Evolutionary conservation across 2,797 vertebrate species (phyloP).

Genomic region (Notoglanidium macrostoma): DNA sequence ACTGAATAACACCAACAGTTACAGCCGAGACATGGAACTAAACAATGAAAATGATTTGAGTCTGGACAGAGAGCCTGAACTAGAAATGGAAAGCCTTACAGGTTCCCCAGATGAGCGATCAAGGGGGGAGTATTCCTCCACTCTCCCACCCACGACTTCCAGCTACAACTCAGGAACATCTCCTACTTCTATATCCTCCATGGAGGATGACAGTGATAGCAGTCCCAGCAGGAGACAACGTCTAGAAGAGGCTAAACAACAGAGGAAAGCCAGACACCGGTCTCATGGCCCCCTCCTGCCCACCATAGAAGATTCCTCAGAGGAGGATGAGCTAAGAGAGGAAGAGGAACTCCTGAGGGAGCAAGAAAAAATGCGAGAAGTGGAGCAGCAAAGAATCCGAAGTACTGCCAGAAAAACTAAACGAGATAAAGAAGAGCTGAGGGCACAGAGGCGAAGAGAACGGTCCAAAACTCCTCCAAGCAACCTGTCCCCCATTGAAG

Average conservation of each 20-base stretch:
- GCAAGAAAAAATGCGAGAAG: constrained; percentile 98
- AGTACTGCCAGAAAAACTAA: constrained; percentile 96
- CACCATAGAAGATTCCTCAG: constrained; percentile 98
- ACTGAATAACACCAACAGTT: constrained; percentile 92
- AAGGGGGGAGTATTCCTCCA: constrained; percentile 94
- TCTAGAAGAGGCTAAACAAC: constrained; percentile 96
- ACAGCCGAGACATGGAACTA: constrained; percentile 86
- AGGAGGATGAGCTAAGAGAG: constrained; percentile 96
- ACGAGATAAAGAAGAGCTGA: constrained; percentile 95
- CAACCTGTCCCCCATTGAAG: constrained; percentile 98
- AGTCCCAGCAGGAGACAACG: constrained; percentile 95
- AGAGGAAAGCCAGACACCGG: constrained; percentile 95
- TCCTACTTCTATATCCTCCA: constrained; percentile 94
- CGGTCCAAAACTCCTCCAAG: constrained; percentile 98
- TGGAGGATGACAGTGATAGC: constrained; percentile 98
- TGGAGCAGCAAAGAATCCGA: constrained; percentile 95
- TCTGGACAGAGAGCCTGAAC: constrained; percentile 92
- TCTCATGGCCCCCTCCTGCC: constrained; percentile 95
- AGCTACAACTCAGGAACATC: constrained; percentile 96
- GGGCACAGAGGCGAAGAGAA: constrained; percentile 95
- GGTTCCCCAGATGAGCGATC: constrained; percentile 96
- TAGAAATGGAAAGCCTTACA: constrained; percentile 98
- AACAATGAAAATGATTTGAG: constrained; percentile 83
- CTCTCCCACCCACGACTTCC: constrained; percentile 91
- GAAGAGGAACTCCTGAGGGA: constrained; percentile 97